These are phyloP conservation scores for Triplophysa dalaica DNA, from an alignment of 2,113 vertebrate species.

Conservation along the genomic window DNA sequence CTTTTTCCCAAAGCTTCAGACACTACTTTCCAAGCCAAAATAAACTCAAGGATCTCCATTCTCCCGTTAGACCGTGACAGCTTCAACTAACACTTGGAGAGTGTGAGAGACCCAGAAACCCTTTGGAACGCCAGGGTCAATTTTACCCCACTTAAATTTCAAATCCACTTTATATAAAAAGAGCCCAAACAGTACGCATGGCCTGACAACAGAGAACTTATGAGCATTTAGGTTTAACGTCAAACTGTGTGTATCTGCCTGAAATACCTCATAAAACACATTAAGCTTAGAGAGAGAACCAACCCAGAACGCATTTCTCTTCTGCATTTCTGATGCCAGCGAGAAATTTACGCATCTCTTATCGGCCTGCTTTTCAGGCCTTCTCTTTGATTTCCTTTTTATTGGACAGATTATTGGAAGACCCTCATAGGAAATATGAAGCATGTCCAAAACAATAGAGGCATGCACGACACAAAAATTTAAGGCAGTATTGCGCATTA, in stretches of 20 bases:
- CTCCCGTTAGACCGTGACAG: conserved; percentile 20
- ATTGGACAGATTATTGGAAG: conserved; percentile 47
- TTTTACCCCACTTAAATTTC: conserved; percentile 35
- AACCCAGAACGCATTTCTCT: conserved; percentile 3
- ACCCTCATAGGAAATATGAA: conserved; percentile 42
- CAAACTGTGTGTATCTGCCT: conserved; percentile 12
- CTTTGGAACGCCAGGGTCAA: conserved; percentile 34
- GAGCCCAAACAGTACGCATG: conserved; percentile 27
- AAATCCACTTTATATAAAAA: conserved; percentile 29
- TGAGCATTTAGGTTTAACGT: conserved; percentile 12
- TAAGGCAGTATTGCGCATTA: conserved; percentile 3
- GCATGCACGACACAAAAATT: conserved; percentile 40
- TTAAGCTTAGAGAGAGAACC: not conserved
- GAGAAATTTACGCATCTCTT: conserved; percentile 37
- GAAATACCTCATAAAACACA: conserved; percentile 44
- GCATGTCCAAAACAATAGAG: conserved; percentile 37
- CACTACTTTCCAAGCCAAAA: conserved; percentile 16
- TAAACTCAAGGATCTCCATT: conserved; percentile 35
- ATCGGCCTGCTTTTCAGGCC: conserved; percentile 28
- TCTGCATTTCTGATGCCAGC: conserved; percentile 38
- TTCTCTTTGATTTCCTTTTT: conserved; percentile 44
- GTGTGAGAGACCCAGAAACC: conserved; percentile 28
- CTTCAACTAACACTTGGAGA: conserved; percentile 27
- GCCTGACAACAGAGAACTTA: conserved; percentile 32
- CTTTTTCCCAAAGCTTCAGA: conserved; percentile 31